Percentiles rank a stretch among this genome's conserved stretches.
Evolutionary conservation across 2,113 vertebrate genomes (phyloP).

Genomic region (Eptesicus fuscus): DNA sequence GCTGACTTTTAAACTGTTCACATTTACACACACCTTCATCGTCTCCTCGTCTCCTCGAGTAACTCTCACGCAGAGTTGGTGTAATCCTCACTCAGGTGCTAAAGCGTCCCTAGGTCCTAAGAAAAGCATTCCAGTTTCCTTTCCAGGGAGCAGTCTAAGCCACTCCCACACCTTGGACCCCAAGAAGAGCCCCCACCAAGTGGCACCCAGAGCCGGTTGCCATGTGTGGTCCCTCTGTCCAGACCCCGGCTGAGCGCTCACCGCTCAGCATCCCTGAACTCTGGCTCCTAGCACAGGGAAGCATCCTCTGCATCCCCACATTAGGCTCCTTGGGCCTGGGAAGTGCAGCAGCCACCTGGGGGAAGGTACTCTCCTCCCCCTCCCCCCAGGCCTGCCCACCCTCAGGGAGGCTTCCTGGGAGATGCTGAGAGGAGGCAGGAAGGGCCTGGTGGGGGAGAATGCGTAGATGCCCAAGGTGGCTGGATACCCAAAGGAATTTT

Average conservation of each 20-base stretch:
- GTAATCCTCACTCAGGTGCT: not conserved
- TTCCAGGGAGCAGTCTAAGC: not conserved
- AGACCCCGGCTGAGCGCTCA: not conserved
- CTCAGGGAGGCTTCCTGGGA: not conserved
- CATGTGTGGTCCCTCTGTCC: not conserved
- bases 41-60: not conserved
- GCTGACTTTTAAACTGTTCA: not conserved
- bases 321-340: not conserved
- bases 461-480: constrained; percentile 43
- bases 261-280: not conserved
- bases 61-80: not conserved
- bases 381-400: not conserved
- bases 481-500: constrained; percentile 72
- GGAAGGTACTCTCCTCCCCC: not conserved
- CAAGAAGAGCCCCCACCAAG: not conserved
- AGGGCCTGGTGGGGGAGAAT: not conserved
- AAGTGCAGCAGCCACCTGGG: not conserved
- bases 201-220: not conserved
- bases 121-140: constrained; percentile 7
- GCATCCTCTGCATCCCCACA: not conserved
- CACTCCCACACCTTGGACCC: not conserved
- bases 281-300: not conserved
- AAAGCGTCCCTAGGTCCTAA: not conserved
- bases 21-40: not conserved
- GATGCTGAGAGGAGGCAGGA: not conserved